A percentile compares a stretch with the other conserved stretches of the same genome.
Evolutionary conservation across 2,888 invertebrate genomes (phyloP).

Genomic region (Branchellion lobata): DNA sequence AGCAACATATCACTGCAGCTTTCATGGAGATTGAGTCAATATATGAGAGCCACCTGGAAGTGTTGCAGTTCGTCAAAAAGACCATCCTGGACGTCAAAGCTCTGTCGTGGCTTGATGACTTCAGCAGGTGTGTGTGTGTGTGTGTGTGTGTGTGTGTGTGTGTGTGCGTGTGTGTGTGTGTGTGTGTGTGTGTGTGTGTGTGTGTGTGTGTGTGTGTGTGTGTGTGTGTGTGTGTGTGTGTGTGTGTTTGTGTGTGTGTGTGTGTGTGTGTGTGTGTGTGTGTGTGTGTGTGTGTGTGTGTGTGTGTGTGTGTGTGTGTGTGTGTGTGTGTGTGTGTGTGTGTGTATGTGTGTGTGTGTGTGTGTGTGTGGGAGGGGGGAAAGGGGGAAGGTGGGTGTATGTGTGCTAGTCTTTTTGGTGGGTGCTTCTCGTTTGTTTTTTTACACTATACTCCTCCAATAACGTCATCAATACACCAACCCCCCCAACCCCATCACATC

Average conservation of each 20-base stretch:
- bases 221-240: slow-evolving; percentile 32
- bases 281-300: slow-evolving; percentile 34
- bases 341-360: slow-evolving; percentile 13
- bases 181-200: slow-evolving; percentile 1
- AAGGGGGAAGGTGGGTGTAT: neutral
- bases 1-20: neutral
- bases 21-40: slow-evolving; percentile 70
- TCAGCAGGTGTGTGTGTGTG: slow-evolving; percentile 57
- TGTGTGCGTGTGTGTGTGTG: slow-evolving; percentile 23
- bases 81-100: slow-evolving; percentile 64
- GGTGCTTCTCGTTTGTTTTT: too few relatives aligned
- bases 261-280: slow-evolving; percentile 9
- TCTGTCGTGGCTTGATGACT: slow-evolving; percentile 77
- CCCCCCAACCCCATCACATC: too few relatives aligned
- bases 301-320: slow-evolving; percentile 32
- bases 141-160: slow-evolving; percentile 29
- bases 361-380: slow-evolving; percentile 12
- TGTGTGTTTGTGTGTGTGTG: slow-evolving; percentile 30
- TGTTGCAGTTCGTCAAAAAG: slow-evolving; percentile 68
- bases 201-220: slow-evolving; percentile 11
- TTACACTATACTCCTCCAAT: neutral
- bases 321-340: slow-evolving; percentile 32
- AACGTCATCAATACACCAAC: too few relatives aligned
- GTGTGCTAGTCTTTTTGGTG: neutral
- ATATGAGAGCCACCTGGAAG: slow-evolving; percentile 70